Conservation (phyloP, 2,113 vertebrate species). For the Pangasianodon gigas region DNA sequence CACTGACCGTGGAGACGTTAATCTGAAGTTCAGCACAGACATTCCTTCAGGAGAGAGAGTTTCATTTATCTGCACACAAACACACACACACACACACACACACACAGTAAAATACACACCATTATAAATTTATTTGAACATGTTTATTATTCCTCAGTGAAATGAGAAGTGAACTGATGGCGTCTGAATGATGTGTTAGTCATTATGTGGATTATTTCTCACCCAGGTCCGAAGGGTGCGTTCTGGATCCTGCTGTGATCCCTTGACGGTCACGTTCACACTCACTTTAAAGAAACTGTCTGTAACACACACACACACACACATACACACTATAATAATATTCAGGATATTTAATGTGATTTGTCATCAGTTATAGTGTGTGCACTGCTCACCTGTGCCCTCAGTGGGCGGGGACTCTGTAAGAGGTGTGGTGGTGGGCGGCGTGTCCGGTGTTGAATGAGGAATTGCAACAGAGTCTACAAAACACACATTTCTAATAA, state of each 20-base stretch:
- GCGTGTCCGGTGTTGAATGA: conserved; percentile 6
- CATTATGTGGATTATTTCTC: conserved; percentile 22
- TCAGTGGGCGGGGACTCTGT: conserved; percentile 1
- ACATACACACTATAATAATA: neutral
- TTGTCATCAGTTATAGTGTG: too few species aligned
- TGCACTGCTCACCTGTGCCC: conserved; percentile 2
- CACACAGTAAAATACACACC: neutral
- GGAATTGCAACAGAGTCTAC: neutral
- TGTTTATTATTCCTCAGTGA: neutral
- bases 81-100: conserved; percentile 1
- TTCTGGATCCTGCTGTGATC: conserved; percentile 48
- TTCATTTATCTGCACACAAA: conserved; percentile 62
- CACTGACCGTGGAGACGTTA: conserved; percentile 43
- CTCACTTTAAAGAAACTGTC: conserved; percentile 68
- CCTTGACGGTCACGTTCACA: conserved; percentile 64
- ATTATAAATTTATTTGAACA: neutral
- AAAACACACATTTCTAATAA: neutral
- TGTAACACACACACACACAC: conserved; percentile 31
- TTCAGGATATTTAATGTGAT: neutral
- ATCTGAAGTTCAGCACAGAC: conserved; percentile 64
- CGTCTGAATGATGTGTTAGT: neutral
- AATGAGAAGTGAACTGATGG: neutral
- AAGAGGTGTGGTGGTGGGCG: neutral
- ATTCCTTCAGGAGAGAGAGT: conserved; percentile 62
- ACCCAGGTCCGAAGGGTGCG: conserved; percentile 67